Evolutionary conservation across 2,888 invertebrate species (phyloP).

Genomic region (Leptothorax acervorum): DNA sequence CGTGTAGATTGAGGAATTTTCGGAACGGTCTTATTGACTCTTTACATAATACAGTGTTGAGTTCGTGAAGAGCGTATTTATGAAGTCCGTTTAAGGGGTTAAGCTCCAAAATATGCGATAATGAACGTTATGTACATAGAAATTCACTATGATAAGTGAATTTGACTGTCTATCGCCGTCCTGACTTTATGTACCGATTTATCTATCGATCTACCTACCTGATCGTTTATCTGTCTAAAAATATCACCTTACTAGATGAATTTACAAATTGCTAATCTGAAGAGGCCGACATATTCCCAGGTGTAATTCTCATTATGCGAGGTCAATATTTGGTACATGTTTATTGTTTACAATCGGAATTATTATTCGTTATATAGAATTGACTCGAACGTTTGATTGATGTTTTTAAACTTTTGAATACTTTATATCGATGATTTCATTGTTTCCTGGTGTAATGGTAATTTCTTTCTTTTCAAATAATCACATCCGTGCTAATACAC

Average conservation of each 20-base stretch:
- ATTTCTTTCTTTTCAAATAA: neutral
- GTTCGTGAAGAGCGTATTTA: neutral
- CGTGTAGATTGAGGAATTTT: neutral
- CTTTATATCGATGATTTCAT: conserved; percentile 15
- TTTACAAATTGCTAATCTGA: conserved; percentile 41
- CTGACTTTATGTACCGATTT: conserved; percentile 62
- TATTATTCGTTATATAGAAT: conserved; percentile 47
- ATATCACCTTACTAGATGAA: conserved; percentile 43
- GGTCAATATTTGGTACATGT: conserved; percentile 37
- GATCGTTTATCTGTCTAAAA: conserved; percentile 62
- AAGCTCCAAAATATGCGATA: conserved; percentile 51
- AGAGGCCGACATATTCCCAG: conserved; percentile 31
- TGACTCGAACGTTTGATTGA: conserved; percentile 47
- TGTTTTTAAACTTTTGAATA: conserved; percentile 34
- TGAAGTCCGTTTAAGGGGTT: neutral
- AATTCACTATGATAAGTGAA: conserved; percentile 59
- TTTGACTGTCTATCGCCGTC: conserved; percentile 69
- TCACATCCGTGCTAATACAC: conserved; percentile 3
- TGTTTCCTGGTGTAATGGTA: neutral
- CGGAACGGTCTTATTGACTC: conserved; percentile 1
- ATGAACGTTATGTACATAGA: conserved; percentile 58
- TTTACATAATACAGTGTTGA: conserved; percentile 5
- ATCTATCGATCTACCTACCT: conserved; percentile 69
- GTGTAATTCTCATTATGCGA: conserved; percentile 35
- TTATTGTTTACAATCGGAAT: conserved; percentile 30